Evolutionary conservation across 1,140 invertebrate genomes (phyloP), one percentile per base, ranked within the genome.

Genomic region (Aphelenchoides avenae): DNA sequence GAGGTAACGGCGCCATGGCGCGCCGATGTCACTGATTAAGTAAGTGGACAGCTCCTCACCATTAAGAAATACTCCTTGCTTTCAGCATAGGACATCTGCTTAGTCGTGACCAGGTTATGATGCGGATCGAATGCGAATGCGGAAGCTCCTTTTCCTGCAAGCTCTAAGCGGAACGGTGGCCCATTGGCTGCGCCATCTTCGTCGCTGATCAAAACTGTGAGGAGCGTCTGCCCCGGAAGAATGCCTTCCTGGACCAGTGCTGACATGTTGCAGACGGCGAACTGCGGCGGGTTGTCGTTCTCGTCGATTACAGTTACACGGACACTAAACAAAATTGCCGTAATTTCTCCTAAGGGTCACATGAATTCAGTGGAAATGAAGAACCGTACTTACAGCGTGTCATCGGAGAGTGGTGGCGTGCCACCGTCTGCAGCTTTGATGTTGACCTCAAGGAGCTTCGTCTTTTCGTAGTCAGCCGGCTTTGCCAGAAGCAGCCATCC

Each of bases 91-190:
- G 91, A 90, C 63, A 96, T 87, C 70, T 86, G 86, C 0, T 86
- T 85, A 0, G 89, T 88, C 0, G 90, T 92, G 40, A 87, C 83
- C 15, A 96, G 76, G 20, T 85, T 85, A 0, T 89, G 78, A 39
- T 75, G 86, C 64, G 87, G 86, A 64, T 90, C 89, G 4, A 97
- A 78, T 5, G 87, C 80, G 76, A 96, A 96, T 3, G 86, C 84
- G 44, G 86, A 85, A 7, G 86, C 87, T 57, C 89, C 86, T 73
- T 94, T 91, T 0, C 91, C 91, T n/a, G 64, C 65, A 63, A 96
- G 87, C 69, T 93, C 89, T 75, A 89, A 92, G 0, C 86, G 89
- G 75, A 91, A 97, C 0, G 93, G 93, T 7, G 84, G 84, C 0
- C 86, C 86, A 75, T 96, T 95, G 0, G 87, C 87, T 0, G 84